These are phyloP conservation scores for Hypercompe scribonia DNA, from an alignment of 2,888 invertebrate genomes.

Conservation along the genomic window DNA sequence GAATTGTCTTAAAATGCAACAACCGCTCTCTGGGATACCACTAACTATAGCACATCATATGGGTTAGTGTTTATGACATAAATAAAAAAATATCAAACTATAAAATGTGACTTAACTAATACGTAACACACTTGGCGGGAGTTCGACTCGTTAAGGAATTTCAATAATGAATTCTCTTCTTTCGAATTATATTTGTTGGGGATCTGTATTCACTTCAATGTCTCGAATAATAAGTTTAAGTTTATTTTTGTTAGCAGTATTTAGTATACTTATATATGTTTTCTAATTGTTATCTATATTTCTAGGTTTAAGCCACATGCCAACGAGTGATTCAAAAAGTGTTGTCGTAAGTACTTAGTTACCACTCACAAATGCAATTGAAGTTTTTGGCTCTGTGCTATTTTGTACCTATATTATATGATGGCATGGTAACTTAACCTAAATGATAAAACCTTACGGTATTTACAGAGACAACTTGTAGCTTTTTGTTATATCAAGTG, in stretches of 20 bases:
- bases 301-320: conserved; percentile 71
- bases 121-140: too few species aligned
- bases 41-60: conserved; percentile 80
- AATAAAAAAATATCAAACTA: neutral
- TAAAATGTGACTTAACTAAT: neutral
- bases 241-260: neutral
- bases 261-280: neutral
- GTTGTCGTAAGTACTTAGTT: conserved; percentile 53
- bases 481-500: neutral
- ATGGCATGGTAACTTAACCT: neutral
- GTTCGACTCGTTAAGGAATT: too few species aligned
- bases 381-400: neutral
- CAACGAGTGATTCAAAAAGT: conserved; percentile 57
- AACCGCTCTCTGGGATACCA: conserved; percentile 77
- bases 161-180: too few species aligned
- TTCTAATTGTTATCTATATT: conserved; percentile 19
- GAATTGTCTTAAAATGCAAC: conserved; percentile 77
- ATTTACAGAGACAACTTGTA: too few species aligned
- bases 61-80: conserved; percentile 62
- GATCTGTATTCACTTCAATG: neutral
- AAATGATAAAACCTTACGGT: too few species aligned
- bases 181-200: neutral
- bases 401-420: neutral
- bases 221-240: neutral
- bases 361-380: neutral